phyloP scores from a whole-genome alignment of 2,797 vertebrate genomes.

The Notolabrus celidotus region DNA sequence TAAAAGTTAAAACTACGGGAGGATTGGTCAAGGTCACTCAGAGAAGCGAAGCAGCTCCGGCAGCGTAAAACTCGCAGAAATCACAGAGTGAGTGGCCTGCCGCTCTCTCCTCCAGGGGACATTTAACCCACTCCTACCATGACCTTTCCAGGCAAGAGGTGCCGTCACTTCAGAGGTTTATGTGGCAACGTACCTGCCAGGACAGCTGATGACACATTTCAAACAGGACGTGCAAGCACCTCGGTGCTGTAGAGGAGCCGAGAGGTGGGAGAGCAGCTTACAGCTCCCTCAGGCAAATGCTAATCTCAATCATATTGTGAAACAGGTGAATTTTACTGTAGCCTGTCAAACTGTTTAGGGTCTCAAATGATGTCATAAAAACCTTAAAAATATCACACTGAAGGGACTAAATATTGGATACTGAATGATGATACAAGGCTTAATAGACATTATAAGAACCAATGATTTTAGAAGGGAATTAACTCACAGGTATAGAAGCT shows the following conservation, averaged over 20 bases:
- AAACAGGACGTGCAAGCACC: conserved; percentile 66
- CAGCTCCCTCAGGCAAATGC: conserved; percentile 61
- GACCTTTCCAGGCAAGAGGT: conserved; percentile 77
- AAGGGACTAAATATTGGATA: conserved; percentile 5
- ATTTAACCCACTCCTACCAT: conserved; percentile 77
- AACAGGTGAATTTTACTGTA: conserved; percentile 43
- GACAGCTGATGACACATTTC: conserved; percentile 83
- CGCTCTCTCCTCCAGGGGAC: conserved; percentile 69
- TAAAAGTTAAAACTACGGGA: conserved; percentile 75
- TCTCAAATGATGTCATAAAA: conserved; percentile 26
- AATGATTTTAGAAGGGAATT: no score
- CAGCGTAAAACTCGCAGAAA: conserved; percentile 73
- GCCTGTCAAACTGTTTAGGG: conserved; percentile 32
- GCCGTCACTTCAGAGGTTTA: conserved; percentile 78
- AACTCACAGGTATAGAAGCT: no score
- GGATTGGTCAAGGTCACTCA: conserved; percentile 80
- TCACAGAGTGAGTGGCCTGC: conserved; percentile 63
- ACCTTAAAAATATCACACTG: conserved; percentile 9
- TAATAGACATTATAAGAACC: no score
- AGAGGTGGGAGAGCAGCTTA: conserved; percentile 55
- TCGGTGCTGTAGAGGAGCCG: conserved; percentile 62
- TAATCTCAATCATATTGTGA: conserved; percentile 53
- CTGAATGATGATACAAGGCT: conserved; percentile 3
- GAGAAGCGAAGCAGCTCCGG: conserved; percentile 62
- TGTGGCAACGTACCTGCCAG: conserved; percentile 75